Evolutionary conservation across 2,797 vertebrate species (phyloP).

Genomic region (Typhlichthys eigenmanni): DNA sequence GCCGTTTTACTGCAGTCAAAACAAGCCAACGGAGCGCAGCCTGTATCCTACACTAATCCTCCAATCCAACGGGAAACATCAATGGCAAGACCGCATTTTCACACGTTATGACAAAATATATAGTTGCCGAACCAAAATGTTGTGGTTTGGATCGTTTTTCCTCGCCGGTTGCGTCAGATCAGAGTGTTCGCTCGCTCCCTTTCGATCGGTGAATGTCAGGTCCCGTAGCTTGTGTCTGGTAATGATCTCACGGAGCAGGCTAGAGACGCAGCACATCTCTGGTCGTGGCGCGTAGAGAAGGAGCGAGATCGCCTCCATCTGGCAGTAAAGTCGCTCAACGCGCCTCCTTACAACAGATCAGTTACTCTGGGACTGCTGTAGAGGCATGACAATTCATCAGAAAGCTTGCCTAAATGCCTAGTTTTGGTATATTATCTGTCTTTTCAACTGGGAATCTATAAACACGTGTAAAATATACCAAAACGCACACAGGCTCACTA

Average conservation of each 20-base stretch:
- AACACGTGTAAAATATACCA: too few species aligned
- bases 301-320: slow-evolving; percentile 77
- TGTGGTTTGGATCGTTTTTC: slow-evolving; percentile 37
- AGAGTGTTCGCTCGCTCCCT: slow-evolving; percentile 50
- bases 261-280: slow-evolving; percentile 49
- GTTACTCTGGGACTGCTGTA: not conserved
- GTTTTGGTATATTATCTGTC: too few species aligned
- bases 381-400: too few species aligned
- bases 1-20: slow-evolving; percentile 77
- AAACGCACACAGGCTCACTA: too few species aligned
- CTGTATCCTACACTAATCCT: slow-evolving; percentile 65
- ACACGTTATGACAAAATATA: slow-evolving; percentile 33
- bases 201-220: slow-evolving; percentile 74
- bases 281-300: slow-evolving; percentile 60
- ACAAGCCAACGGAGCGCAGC: slow-evolving; percentile 53
- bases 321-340: slow-evolving; percentile 50
- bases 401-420: too few species aligned
- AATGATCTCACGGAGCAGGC: slow-evolving; percentile 79
- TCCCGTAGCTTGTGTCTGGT: slow-evolving; percentile 77
- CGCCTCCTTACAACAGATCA: slow-evolving; percentile 16
- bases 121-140: slow-evolving; percentile 37
- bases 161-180: slow-evolving; percentile 32
- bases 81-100: slow-evolving; percentile 51
- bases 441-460: too few species aligned
- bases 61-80: slow-evolving; percentile 65